These are phyloP conservation scores for Amazona vittata DNA, from an alignment of 2,113 vertebrate genomes.

Conservation along the genomic window DNA sequence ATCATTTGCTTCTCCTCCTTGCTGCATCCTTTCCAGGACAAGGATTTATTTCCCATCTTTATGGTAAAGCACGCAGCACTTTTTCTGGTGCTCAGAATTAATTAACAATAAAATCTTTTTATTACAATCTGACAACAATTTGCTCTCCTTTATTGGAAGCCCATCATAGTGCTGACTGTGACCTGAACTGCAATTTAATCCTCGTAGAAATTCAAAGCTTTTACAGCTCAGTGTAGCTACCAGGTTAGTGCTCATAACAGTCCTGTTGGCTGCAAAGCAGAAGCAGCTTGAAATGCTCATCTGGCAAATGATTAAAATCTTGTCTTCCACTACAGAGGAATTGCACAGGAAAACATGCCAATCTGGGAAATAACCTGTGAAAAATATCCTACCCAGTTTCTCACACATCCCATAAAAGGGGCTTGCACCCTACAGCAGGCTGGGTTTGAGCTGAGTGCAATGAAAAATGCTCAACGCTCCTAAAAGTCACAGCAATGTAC, in stretches of 20 bases:
- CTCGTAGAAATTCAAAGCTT: slow-evolving; percentile 28
- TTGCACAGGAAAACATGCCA: background rate
- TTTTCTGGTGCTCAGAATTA: slow-evolving; percentile 30
- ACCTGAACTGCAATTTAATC: slow-evolving; percentile 37
- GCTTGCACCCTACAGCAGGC: background rate
- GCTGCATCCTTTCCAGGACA: background rate
- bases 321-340: background rate
- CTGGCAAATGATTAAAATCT: background rate
- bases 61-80: background rate
- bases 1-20: background rate
- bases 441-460: background rate
- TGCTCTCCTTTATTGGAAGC: slow-evolving; percentile 15
- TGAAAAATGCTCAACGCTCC: background rate
- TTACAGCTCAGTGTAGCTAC: background rate
- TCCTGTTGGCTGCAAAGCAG: background rate
- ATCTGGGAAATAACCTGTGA: slow-evolving; percentile 15
- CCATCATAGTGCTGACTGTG: background rate
- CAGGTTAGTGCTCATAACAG: background rate
- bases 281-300: slow-evolving; percentile 14
- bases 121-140: background rate
- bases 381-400: slow-evolving; percentile 2
- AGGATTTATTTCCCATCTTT: background rate
- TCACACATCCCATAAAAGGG: background rate
- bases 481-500: background rate
- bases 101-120: slow-evolving; percentile 51